Evolutionary conservation across 2,888 invertebrate species (phyloP), one percentile per base, ranked within the genome.

Genomic region (Drosophila niveifrons): DNA sequence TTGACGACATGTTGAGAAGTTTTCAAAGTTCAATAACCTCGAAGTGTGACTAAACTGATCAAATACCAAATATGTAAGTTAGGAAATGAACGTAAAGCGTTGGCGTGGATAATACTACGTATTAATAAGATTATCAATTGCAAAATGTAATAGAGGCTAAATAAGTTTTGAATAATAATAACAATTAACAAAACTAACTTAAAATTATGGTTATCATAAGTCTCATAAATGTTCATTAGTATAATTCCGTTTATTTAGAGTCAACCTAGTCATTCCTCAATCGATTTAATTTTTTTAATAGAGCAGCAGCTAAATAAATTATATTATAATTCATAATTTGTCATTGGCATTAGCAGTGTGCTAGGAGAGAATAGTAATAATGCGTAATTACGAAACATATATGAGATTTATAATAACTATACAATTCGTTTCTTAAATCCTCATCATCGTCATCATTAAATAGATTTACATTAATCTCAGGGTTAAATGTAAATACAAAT

Each of bases 401-500:
- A n/a, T n/a, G n/a, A n/a, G n/a, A n/a, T 31, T 31, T 31, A 31
- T 31, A 36, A 11, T n/a, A 36, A 36, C 36, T n/a, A n/a, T 23
- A 6, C 6, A 23, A 1, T 23, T 23, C 36, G n/a, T n/a, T n/a
- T n/a, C 11, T n/a, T 36, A n/a, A n/a, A n/a, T n/a, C 3, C 9
- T 9, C 31, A 31, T 31, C 31, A 31, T 31, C 31, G 0, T 36
- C n/a, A 36, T n/a, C n/a, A n/a, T 36, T 36, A 36, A 36, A 36
- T 36, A 11, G 6, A n/a, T n/a, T 36, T 36, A n/a, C 6, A n/a
- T 4, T 11, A 36, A 36, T 11, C 36, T 36, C 36, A 36, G n/a
- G 36, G n/a, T 36, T 36, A 41, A 15, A 41, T 13, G 39, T 8
- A 13, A 15, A 15, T 85, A 70, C 72, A 78, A 84, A 84, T 77